Conservation (phyloP, 2,113 vertebrate species). For the Crotalus horridus region DNA sequence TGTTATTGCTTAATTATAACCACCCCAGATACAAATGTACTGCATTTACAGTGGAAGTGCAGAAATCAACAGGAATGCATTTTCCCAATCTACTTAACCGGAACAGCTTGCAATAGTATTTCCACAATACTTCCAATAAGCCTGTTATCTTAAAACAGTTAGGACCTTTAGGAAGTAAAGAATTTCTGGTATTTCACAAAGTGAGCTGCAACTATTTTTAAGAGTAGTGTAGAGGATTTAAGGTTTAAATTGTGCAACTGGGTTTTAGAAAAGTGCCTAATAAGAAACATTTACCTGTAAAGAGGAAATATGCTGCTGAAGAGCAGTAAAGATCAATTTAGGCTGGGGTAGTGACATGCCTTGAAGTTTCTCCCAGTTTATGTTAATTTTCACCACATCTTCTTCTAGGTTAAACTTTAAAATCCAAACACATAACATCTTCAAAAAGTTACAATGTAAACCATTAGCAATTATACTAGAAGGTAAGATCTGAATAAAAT, state of each 20-base stretch:
- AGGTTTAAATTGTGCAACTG: conserved; percentile 42
- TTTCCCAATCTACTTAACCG: conserved; percentile 64
- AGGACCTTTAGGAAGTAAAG: conserved; percentile 30
- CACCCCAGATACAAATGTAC: conserved; percentile 77
- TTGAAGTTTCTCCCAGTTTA: conserved; percentile 76
- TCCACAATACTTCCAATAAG: conserved; percentile 47
- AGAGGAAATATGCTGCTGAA: conserved; percentile 84
- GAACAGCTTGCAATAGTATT: conserved; percentile 51
- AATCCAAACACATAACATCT: conserved; percentile 58
- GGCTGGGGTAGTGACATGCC: conserved; percentile 71
- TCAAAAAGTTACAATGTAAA: conserved; percentile 34
- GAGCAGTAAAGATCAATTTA: conserved; percentile 71
- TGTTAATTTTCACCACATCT: conserved; percentile 81
- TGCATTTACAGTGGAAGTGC: conserved; percentile 73
- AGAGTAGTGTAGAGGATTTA: conserved; percentile 42
- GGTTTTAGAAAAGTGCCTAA: conserved; percentile 35
- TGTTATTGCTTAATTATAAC: conserved; percentile 85
- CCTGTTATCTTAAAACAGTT: conserved; percentile 20
- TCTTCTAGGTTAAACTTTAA: conserved; percentile 84
- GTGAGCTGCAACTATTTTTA: background rate
- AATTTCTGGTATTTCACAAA: conserved; percentile 12
- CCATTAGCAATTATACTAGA: conserved; percentile 39
- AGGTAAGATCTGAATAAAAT: conserved; percentile 16
- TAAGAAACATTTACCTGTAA: conserved; percentile 84
- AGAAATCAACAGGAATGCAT: conserved; percentile 71